Conservation (phyloP, 2,888 invertebrate species). For the Agonopterix alstromeriana region DNA sequence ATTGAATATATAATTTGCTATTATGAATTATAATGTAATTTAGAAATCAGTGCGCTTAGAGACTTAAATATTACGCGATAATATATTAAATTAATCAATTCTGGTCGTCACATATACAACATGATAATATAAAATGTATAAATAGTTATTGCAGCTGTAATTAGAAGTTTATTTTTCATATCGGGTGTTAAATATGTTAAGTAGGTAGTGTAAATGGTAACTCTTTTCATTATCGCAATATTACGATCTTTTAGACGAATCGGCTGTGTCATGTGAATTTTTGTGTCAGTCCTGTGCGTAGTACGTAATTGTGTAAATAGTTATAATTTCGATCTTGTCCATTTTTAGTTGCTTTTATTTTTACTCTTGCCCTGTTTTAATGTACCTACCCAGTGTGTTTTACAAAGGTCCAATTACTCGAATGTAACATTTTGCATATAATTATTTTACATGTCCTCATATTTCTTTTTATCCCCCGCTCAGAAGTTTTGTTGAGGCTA, state of each 20-base stretch:
- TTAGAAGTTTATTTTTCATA: slow-evolving; percentile 77
- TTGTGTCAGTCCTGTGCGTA: slow-evolving; percentile 47
- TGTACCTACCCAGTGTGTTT: slow-evolving; percentile 5
- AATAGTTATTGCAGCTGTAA: slow-evolving; percentile 76
- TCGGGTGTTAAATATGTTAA: slow-evolving; percentile 70
- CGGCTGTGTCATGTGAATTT: slow-evolving; percentile 72
- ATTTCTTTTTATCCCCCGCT: too few relatives aligned
- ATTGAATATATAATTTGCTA: slow-evolving; percentile 50
- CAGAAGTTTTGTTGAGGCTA: too few relatives aligned
- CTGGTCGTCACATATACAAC: slow-evolving; percentile 51
- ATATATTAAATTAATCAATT: slow-evolving; percentile 42
- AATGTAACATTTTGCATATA: too few relatives aligned
- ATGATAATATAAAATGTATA: slow-evolving; percentile 71
- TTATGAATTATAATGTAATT: slow-evolving; percentile 36
- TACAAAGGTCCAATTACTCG: slow-evolving; percentile 5
- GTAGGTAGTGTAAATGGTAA: slow-evolving; percentile 70
- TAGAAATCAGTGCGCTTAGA: slow-evolving; percentile 65
- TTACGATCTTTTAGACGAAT: slow-evolving; percentile 64
- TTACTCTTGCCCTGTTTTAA: too few relatives aligned
- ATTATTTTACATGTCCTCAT: neutral
- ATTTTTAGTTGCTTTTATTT: slow-evolving; percentile 5
- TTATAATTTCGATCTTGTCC: slow-evolving; percentile 15
- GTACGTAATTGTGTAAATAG: slow-evolving; percentile 53
- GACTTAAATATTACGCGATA: slow-evolving; percentile 48
- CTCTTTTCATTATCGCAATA: slow-evolving; percentile 67